Base-by-base conservation (phyloP, 2,888 invertebrate species). In the Drosophila aldrichi region DNA sequence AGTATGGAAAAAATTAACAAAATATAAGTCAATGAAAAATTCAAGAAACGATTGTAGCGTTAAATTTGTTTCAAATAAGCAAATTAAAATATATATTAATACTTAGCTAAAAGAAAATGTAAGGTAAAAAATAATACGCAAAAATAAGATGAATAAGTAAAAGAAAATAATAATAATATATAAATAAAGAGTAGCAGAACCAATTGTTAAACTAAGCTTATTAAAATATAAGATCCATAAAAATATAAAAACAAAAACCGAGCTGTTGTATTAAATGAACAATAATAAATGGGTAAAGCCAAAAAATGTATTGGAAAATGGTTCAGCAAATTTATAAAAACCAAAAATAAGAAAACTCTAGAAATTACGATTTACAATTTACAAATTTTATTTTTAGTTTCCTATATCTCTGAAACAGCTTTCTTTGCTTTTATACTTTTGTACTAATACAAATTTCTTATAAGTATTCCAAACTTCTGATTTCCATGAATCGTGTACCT, bases 151-250 rank as follows among this genome's bases (percentile, higher is more conserved):
- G 71, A 69, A 55, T 75, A 87, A 85, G 80, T 59, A 77, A 49
- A 16, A 10, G 20, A 16, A 0, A 38, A 38, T 36, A 36, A 34
- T 25, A 38, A 36, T 36, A 34, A 34, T 34, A 22, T 14, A 48
- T 7, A 36, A 64, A 18, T 61, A 40, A 58, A 18, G 44, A 16
- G 90, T 90, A 90, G 90, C 82, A 81, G 91, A 90, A 90, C 91
- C 90, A 90, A 90, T 90, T 91, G 90, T 90, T 91, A 87, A 77
- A 69, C 71, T 89, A 90, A 89, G 90, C 82, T 79, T 77, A 77
- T 56, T 70, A 67, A 43, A 36, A 63, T 20, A 51, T 78, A 77
- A 79, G 77, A 67, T n/a, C 60, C 68, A 67, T 55, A 51, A 62
- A 38, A 34, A 66, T 55, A 43, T 52, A 14, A 52, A 52, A 43